These are phyloP conservation scores for Drosophila azteca DNA, from an alignment of 1,140 invertebrate genomes.

Conservation along the genomic window DNA sequence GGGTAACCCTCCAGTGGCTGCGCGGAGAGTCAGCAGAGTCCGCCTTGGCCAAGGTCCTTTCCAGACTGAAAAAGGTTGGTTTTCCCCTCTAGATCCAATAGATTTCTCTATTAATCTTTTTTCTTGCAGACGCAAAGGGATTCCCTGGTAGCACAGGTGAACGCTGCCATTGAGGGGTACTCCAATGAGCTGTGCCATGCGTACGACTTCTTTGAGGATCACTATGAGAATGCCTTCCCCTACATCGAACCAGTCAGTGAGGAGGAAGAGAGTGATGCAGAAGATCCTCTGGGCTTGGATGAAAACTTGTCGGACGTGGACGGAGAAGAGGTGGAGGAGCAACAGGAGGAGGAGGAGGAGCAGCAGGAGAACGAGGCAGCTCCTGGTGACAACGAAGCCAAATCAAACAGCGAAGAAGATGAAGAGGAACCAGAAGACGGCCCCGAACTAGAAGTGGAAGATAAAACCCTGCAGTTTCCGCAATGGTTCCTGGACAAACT, in stretches of 20 bases:
- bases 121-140: constrained; percentile 83
- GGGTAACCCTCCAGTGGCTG: constrained; percentile 89
- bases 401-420: constrained; percentile 31
- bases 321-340: constrained; percentile 22
- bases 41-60: constrained; percentile 88
- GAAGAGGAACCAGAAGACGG: constrained; percentile 20
- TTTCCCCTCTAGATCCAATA: constrained; percentile 54
- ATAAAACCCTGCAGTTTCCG: constrained; percentile 84
- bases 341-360: background rate
- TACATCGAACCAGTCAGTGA: constrained; percentile 51
- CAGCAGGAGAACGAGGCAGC: constrained; percentile 21
- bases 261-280: constrained; percentile 33
- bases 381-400: constrained; percentile 22
- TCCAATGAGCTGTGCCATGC: constrained; percentile 85
- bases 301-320: constrained; percentile 5
- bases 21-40: constrained; percentile 88
- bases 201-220: constrained; percentile 85
- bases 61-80: constrained; percentile 86
- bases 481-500: constrained; percentile 88
- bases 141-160: constrained; percentile 85
- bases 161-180: constrained; percentile 87
- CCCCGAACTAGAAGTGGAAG: constrained; percentile 48
- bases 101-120: background rate
- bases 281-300: constrained; percentile 1
- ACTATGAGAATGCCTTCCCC: constrained; percentile 64